A percentile compares a stretch with the other conserved stretches of the same genome.
These are phyloP conservation scores for Acrossocheilus fasciatus DNA, from an alignment of 2,797 vertebrate genomes.

Conservation along the genomic window DNA sequence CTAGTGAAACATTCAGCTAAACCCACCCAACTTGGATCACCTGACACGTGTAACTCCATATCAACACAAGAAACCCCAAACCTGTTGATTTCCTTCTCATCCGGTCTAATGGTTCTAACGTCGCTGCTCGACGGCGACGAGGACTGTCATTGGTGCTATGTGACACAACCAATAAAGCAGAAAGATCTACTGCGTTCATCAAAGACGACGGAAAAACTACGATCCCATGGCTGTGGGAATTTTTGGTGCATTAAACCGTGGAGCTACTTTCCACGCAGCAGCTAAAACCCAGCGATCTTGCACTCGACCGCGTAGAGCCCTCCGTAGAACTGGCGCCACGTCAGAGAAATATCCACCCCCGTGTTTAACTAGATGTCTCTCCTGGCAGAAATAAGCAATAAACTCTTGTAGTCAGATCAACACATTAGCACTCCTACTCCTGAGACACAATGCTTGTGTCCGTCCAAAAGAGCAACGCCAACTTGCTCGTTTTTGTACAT, in stretches of 20 bases:
- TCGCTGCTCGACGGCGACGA: slow-evolving; percentile 20
- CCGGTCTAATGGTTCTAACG: neutral
- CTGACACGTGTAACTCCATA: neutral
- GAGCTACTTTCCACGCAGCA: slow-evolving; percentile 64
- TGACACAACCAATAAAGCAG: slow-evolving; percentile 53
- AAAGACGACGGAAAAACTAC: slow-evolving; percentile 38
- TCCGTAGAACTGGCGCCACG: slow-evolving; percentile 70
- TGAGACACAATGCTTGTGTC: slow-evolving; percentile 63
- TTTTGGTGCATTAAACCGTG: slow-evolving; percentile 56
- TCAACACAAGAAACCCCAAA: slow-evolving; percentile 4
- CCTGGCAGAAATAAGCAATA: slow-evolving; percentile 85
- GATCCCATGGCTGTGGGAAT: slow-evolving; percentile 52
- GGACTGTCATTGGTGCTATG: slow-evolving; percentile 60
- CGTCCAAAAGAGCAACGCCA: slow-evolving; percentile 71
- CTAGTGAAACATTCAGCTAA: slow-evolving; percentile 31
- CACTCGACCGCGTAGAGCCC: slow-evolving; percentile 75
- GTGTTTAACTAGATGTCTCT: slow-evolving; percentile 69
- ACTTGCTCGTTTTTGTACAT: slow-evolving; percentile 75
- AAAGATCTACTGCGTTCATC: slow-evolving; percentile 38
- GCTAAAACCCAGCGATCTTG: slow-evolving; percentile 75
- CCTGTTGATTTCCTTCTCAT: neutral
- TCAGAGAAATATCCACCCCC: slow-evolving; percentile 55
- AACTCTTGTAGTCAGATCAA: slow-evolving; percentile 65
- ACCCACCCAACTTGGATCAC: neutral
- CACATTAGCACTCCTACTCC: slow-evolving; percentile 30